phyloP scores from a whole-genome alignment of 2,113 vertebrate genomes.

The Leptodactylus fuscus region DNA sequence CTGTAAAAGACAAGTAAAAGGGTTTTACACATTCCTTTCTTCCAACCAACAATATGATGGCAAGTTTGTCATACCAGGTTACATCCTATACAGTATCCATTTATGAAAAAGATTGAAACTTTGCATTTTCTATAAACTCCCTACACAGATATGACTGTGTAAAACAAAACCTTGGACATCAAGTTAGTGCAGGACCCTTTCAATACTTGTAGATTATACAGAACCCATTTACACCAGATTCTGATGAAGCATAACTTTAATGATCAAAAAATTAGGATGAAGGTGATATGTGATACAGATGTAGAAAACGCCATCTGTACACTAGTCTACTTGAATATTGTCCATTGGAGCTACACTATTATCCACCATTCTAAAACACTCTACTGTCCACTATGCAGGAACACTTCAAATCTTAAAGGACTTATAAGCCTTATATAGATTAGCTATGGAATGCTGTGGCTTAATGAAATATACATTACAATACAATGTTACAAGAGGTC shows the following conservation, averaged over 20 bases:
- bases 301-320: no score
- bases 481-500: slow-evolving; percentile 20
- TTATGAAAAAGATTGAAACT: no score
- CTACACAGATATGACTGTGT: background rate
- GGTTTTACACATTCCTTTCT: background rate
- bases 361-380: background rate
- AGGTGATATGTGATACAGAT: no score
- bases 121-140: background rate
- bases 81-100: no score
- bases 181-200: background rate
- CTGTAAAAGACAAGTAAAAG: background rate
- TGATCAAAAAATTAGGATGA: background rate
- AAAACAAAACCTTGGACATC: no score
- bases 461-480: slow-evolving; percentile 1
- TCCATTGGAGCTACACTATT: no score
- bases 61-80: no score
- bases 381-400: background rate
- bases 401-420: background rate
- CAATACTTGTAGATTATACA: background rate
- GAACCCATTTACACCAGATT: background rate
- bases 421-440: background rate
- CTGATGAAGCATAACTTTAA: background rate
- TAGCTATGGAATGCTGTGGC: background rate
- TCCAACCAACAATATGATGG: background rate
- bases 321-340: no score